Evolutionary conservation across 2,113 vertebrate genomes (phyloP).

Genomic region (Pterocles gutturalis): DNA sequence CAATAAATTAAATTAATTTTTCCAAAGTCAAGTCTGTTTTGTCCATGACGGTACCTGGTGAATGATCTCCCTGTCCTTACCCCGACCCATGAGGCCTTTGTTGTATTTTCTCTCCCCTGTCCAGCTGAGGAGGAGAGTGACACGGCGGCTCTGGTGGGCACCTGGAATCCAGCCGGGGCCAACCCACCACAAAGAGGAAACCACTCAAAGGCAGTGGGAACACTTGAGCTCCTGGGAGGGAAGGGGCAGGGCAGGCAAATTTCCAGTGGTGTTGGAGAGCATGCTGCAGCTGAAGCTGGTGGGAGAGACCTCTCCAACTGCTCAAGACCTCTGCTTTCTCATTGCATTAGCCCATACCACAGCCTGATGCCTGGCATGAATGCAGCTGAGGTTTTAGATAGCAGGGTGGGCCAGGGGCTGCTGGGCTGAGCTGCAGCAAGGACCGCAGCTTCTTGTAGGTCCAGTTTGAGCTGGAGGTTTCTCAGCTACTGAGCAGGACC

Average conservation of each 20-base stretch:
- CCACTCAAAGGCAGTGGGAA: neutral
- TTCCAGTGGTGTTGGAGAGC: neutral
- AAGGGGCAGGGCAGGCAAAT: neutral
- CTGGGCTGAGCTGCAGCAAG: neutral
- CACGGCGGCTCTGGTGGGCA: no score
- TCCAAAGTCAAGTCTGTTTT: no score
- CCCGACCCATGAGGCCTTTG: no score
- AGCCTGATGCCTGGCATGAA: neutral
- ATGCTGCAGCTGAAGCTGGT: neutral
- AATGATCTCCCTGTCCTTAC: no score
- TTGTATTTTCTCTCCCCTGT: no score
- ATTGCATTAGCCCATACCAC: fast-evolving
- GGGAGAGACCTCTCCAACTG: neutral
- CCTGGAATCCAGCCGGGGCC: no score
- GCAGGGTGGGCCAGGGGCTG: neutral
- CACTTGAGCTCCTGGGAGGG: neutral
- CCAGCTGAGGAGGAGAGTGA: no score
- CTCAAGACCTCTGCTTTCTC: neutral
- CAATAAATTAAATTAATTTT: no score
- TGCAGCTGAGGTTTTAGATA: neutral
- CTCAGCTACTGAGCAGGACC: neutral
- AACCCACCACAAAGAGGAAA: neutral
- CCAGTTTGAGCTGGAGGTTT: neutral
- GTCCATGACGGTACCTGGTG: no score
- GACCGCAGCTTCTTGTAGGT: neutral